Evolutionary conservation across 2,113 vertebrate species (phyloP).

Genomic region (Sialia sialis): DNA sequence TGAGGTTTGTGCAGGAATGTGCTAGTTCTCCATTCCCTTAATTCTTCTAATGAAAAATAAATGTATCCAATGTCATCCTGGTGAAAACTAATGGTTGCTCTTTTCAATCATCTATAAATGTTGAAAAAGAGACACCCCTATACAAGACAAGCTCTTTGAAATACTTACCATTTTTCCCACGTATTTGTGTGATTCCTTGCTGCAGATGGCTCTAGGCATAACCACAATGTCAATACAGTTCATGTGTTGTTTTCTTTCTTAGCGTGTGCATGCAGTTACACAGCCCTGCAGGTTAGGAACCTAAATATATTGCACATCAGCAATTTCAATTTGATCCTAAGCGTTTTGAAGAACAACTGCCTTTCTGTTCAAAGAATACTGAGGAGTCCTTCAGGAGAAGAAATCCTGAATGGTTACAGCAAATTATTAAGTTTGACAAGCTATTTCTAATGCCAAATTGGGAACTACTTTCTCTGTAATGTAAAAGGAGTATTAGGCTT

Average conservation of each 20-base stretch:
- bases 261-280: background rate
- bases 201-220: conserved; percentile 29
- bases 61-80: conserved; percentile 29
- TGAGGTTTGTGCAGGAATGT: conserved; percentile 71
- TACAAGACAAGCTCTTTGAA: background rate
- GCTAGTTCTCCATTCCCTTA: conserved; percentile 58
- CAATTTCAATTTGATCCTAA: background rate
- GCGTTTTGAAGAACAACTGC: background rate
- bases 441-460: background rate
- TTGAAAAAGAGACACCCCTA: background rate
- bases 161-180: background rate
- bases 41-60: conserved; percentile 61
- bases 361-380: background rate
- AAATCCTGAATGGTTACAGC: background rate
- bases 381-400: conserved; percentile 13
- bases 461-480: background rate
- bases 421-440: background rate
- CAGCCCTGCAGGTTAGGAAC: conserved; percentile 25
- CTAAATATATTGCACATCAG: conserved; percentile 26
- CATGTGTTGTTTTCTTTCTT: conserved; percentile 19
- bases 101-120: conserved; percentile 1
- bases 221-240: conserved; percentile 26
- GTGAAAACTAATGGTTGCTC: conserved; percentile 21
- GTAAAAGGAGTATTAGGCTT: background rate
- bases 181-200: background rate